Base-by-base conservation (phyloP, 1,140 invertebrate genomes). In the Cherax destructor region DNA sequence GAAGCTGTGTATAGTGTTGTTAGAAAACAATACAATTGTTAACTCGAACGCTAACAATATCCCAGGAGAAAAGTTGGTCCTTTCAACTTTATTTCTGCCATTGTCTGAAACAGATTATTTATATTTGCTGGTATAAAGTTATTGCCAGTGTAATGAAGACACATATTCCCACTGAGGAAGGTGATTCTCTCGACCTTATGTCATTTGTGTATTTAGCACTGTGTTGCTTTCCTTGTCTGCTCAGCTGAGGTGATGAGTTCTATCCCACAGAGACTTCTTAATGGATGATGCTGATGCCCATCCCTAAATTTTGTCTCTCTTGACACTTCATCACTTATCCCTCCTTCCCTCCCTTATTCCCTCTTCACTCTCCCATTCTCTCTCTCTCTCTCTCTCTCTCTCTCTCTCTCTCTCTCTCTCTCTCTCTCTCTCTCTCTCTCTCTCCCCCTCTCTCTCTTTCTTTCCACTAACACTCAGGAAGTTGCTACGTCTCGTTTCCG, bases 361-460 rank as follows among this genome's bases (percentile, higher is more conserved):
- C 50, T 49, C 80, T 10, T 49, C 80, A 59, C 80, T 49, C 50
- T 49, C 80, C 16, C 80, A 59, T 50, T 49, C 80, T 49, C 80
- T 49, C 80, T 49, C 80, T 49, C 80, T 6, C 80, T 49, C 80
- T 6, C 80, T 47, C 80, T 47, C 80, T 47, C 80, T 47, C 61
- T 83, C 59, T 65, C 56, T 47, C 47, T 81, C 47, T 56, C 52
- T 81, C 79, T 81, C 47, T 56, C 79, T 81, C 79, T 56, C 52
- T 81, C 79, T 81, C 79, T 81, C 52, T 81, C 79, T 56, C 47
- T 81, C 79, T 81, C 79, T 56, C 47, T 81, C 52, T 56, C 47
- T 56, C 79, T 81, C 47, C 7, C 79, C 56, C 79, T 24, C 79
- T 81, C 79, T 56, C 47, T 81, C 79, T 81, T 49, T 24, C 49